Conservation (phyloP, 2,888 invertebrate species). For the Apocheima hispidaria region DNA sequence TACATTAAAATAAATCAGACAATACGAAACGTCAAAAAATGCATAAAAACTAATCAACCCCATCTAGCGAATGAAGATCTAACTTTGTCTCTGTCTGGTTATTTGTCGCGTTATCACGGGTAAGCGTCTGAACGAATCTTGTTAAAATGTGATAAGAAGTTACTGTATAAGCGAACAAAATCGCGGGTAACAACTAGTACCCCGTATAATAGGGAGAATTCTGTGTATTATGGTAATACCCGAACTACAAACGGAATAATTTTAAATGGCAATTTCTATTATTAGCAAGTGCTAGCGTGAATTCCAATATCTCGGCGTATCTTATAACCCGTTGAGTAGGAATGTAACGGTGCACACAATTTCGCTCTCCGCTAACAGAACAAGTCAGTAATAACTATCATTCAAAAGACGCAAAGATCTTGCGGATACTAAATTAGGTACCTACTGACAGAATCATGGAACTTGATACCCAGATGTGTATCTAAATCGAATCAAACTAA, state of each 20-base stretch:
- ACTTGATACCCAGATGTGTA: constrained; percentile 16
- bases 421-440: constrained; percentile 21
- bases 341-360: constrained; percentile 43
- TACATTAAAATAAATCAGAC: no score
- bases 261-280: constrained; percentile 36
- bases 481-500: background rate
- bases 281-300: constrained; percentile 20
- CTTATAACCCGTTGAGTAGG: constrained; percentile 33
- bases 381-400: constrained; percentile 38
- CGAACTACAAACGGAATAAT: background rate
- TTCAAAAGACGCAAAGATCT: constrained; percentile 22
- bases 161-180: no score
- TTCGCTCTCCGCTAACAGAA: constrained; percentile 38
- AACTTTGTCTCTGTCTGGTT: no score
- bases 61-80: no score
- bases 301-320: constrained; percentile 23
- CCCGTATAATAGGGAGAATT: no score
- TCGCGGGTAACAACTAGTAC: no score
- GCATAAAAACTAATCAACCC: no score
- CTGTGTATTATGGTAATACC: no score
- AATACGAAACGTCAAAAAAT: no score
- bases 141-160: no score
- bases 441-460: background rate
- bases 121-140: no score
- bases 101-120: no score